Base-by-base conservation (phyloP, 2,113 vertebrate species). In the Zingel zingel region DNA sequence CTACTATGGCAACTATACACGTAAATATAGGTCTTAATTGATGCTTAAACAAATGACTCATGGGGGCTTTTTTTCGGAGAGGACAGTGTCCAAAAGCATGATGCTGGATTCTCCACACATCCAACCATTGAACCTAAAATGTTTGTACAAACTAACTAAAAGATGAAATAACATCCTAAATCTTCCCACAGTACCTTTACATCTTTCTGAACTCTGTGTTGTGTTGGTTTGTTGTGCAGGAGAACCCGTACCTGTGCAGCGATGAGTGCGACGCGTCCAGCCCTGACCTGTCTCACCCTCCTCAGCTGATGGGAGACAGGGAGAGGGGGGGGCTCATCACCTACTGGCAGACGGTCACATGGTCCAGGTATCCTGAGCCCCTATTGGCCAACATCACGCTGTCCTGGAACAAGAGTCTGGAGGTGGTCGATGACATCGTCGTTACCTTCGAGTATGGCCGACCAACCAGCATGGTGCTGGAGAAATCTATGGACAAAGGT, bases 241-340 rank as follows among this genome's bases (percentile, higher is more conserved):
- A 99, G 61, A 99, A 99, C 92, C 98, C 98, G 0, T 99, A 99
- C 93, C 96, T 99, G 94, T 99, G 98, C 95, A 99, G 98, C 79
- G 98, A 99, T 3, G 98, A 99, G 90, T 99, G 98, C 61, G 98
- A 99, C 6, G 97, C 98, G 0, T 97, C 96, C 65, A 99, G 97
- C 77, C 96, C 96, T 0, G 98, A 99, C 83, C 92, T 99, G 93
- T 98, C 98, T 59, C 98, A 99, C 90, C 98, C 98, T 27, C 97
- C 98, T 0, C 96, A 97, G 70, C 92, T 99, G 91, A 99, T 99
- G 98, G 97, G 98, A 0, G 98, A 99, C 92, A 93, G 96, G 0
- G 98, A 99, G 94, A 95, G 96, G 87, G 96, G 97, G 33, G 96
- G 97, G 36, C 98, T 97, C 59, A 97, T 97, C 84, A 98, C 98